Evolutionary conservation across 2,113 vertebrate species (phyloP), one percentile per base, ranked within the genome.

Genomic region (Antennarius striatus): DNA sequence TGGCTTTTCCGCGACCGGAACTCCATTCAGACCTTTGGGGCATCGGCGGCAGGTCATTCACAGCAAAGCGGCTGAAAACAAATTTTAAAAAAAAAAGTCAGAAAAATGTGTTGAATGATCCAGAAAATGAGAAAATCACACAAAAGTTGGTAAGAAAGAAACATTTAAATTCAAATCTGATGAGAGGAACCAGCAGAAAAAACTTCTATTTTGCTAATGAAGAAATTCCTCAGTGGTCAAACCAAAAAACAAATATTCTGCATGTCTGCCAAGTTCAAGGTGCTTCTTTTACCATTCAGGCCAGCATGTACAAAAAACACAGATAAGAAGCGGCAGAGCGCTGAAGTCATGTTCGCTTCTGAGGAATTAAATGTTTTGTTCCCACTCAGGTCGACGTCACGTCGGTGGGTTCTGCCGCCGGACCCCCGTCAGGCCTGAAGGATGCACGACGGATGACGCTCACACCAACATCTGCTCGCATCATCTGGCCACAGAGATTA

Each of bases 11-110:
- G 77, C 46, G 67, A 78, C 77, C 46, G 68, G 85, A 76, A 81
- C 86, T 87, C 91, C 93, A 93, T 93, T 86, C 79, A 88, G 86
- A 77, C 83, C 55, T 61, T 53, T 73, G 80, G 86, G 79, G 81
- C 90, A 92, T 92, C 84, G 83, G 89, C 83, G 71, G 81, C 60
- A 36, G 61, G 63, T 76, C 89, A 86, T 88, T 71, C 69, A 71
- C 80, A 63, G 64, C 53, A 22, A 52, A 63, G 51, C 10, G 47
- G 28, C 74, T 89, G 16, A 28, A 83, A 62, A 60, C 0, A 54
- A 29, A 60, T 47, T 10, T 29, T 50, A 16, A 58, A 0, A 42
- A 43, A 2, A 43, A 16, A 10, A 40, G 39, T 10, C 1, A 40
- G 10, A 10, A 6, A 40, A 6, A 40, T 40, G 39, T 10, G 39